A percentile compares a stretch with the other conserved stretches of the same genome.
Conservation (phyloP, 2,113 vertebrate genomes). For the Semnornis frantzii region DNA sequence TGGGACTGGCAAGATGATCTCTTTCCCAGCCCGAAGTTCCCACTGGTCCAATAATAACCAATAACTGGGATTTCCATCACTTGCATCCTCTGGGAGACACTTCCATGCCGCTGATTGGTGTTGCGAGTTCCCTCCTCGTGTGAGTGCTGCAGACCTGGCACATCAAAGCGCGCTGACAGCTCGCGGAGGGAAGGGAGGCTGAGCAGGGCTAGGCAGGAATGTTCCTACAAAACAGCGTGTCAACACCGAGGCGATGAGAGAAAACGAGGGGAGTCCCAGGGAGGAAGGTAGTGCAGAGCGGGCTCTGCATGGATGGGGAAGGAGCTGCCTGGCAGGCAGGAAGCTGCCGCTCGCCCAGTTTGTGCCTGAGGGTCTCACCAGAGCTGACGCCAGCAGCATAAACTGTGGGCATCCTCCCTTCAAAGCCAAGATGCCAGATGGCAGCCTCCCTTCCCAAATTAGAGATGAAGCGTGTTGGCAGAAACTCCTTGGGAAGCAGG, state of each 20-base stretch:
- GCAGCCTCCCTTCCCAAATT: neutral
- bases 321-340: neutral
- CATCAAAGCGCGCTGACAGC: slow-evolving; percentile 27
- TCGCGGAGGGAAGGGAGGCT: slow-evolving; percentile 17
- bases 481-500: slow-evolving; percentile 6
- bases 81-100: slow-evolving; percentile 17
- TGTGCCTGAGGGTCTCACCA: neutral
- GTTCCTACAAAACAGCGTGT: slow-evolving; percentile 38
- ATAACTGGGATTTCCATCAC: slow-evolving; percentile 58
- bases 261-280: neutral
- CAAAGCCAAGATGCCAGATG: neutral
- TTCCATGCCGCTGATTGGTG: slow-evolving; percentile 4
- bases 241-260: slow-evolving; percentile 34
- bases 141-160: neutral
- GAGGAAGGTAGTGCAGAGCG: neutral
- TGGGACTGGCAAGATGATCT: slow-evolving; percentile 31
- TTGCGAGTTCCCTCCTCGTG: neutral
- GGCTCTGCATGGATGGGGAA: neutral
- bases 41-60: slow-evolving; percentile 47
- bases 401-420: neutral
- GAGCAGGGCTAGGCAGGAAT: slow-evolving; percentile 35
- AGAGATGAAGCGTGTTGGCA: slow-evolving; percentile 13
- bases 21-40: slow-evolving; percentile 30
- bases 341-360: neutral
- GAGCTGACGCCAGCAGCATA: neutral